A percentile compares a stretch with the other conserved stretches of the same genome.
These are phyloP conservation scores for Diplodus sargus DNA, from an alignment of 2,797 vertebrate genomes.

Conservation along the genomic window DNA sequence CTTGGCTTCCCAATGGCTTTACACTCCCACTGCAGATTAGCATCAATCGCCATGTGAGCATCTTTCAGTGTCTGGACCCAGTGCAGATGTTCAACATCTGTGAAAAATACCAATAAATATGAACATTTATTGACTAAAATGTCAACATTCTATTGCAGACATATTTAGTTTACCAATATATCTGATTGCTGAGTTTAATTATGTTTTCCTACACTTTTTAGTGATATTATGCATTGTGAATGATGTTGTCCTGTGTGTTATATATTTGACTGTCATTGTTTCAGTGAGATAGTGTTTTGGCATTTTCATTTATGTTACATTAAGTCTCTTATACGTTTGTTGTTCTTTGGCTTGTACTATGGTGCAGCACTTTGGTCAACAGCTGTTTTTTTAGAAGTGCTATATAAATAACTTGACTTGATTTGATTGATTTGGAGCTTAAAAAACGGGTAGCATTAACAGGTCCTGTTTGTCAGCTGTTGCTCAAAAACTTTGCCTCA, in stretches of 20 bases:
- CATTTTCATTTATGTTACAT: too few species aligned
- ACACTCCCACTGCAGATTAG: constrained; percentile 91
- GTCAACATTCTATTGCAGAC: neutral
- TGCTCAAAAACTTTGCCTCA: neutral
- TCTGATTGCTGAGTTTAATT: neutral
- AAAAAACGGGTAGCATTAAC: neutral
- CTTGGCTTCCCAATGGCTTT: constrained; percentile 87
- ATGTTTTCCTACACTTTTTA: neutral
- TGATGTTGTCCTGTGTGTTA: too few species aligned
- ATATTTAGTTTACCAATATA: neutral
- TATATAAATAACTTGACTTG: too few species aligned
- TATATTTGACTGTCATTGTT: too few species aligned
- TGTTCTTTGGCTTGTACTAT: too few species aligned
- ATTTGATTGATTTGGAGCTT: neutral
- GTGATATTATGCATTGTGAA: neutral
- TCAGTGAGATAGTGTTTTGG: too few species aligned
- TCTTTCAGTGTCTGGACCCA: constrained; percentile 90
- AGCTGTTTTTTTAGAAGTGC: too few species aligned
- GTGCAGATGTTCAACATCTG: constrained; percentile 87
- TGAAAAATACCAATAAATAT: constrained; percentile 26
- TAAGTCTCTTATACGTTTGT: too few species aligned
- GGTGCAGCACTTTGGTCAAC: too few species aligned
- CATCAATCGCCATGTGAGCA: constrained; percentile 87
- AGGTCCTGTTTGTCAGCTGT: neutral
- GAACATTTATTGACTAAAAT: constrained; percentile 10